Evolutionary conservation across 1,140 invertebrate species (phyloP), one percentile per base, ranked within the genome.

Genomic region (Eumeta japonica): DNA sequence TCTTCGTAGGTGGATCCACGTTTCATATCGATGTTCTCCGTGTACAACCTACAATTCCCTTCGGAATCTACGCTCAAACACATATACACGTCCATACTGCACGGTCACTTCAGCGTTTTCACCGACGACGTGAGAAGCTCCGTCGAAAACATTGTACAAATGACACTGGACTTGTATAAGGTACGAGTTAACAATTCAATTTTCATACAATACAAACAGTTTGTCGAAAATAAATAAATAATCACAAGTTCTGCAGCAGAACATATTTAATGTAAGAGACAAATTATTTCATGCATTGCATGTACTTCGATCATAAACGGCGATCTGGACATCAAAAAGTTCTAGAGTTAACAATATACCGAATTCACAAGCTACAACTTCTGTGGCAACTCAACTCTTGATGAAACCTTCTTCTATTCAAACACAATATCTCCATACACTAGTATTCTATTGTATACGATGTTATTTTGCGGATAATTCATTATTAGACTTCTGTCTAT

Each of bases 1-100:
- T n/a, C n/a, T n/a, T n/a, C n/a, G n/a, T n/a, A 76, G 74, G 88
- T 94, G 5, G 92, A 95, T 73, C 87, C 90, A 0, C 79, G 92
- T 45, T 95, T 94, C 55, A 81, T 94, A 39, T 92, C 91, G 1
- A 84, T 91, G 78, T 94, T 94, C 71, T 84, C 85, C 1, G 82
- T 89, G 0, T 91, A 88, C 67, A 94, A 93, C 68, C 84, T 94
- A 45, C 83, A 84, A 3, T 88, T 90, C 58, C 90, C 91, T 1
- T 80, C 83, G 7, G 83, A 89, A 39, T 77, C 78, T 10, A 91
- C 88, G 0, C 77, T 96, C 34, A 75, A 79, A 15, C 87, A 88
- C 34, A 94, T 97, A 46, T 96, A 92, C 62, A 78, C 78, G 9
- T 90, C 86, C 7, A 93, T 96, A 17, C 75, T 94, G 13, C 52